Evolutionary conservation across 1,140 invertebrate species (phyloP).

Genomic region (Melipona quadrifasciata): DNA sequence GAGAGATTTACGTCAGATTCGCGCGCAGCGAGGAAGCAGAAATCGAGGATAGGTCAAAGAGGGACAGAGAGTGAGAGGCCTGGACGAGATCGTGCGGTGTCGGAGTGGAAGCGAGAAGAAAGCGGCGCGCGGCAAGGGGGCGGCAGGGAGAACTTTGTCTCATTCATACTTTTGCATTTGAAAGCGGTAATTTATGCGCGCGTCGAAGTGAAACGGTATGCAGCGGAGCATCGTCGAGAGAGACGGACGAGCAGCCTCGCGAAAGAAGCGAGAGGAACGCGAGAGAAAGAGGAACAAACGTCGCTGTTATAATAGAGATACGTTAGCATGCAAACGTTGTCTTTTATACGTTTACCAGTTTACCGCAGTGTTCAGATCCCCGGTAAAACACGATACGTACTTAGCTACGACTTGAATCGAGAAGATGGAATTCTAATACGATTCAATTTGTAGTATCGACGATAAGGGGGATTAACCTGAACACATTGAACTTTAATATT

Average conservation of each 20-base stretch:
- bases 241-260: conserved; percentile 1
- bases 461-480: too few species aligned
- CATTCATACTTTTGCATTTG: conserved; percentile 76
- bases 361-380: conserved; percentile 17
- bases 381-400: background rate
- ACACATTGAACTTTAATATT: too few species aligned
- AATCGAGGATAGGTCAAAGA: background rate
- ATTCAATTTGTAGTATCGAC: background rate
- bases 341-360: conserved; percentile 71
- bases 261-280: conserved; percentile 30
- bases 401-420: background rate
- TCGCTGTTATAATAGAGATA: conserved; percentile 76
- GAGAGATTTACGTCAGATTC: background rate
- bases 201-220: conserved; percentile 71
- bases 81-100: background rate
- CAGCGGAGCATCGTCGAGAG: conserved; percentile 24
- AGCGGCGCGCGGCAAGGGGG: background rate
- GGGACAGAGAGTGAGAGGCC: background rate
- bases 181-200: conserved; percentile 76
- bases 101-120: conserved; percentile 17
- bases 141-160: conserved; percentile 65
- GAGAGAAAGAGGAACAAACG: conserved; percentile 52
- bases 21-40: background rate
- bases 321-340: conserved; percentile 74
- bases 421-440: too few species aligned